Conservation (phyloP, 2,113 vertebrate species). For the Polypterus senegalus region DNA sequence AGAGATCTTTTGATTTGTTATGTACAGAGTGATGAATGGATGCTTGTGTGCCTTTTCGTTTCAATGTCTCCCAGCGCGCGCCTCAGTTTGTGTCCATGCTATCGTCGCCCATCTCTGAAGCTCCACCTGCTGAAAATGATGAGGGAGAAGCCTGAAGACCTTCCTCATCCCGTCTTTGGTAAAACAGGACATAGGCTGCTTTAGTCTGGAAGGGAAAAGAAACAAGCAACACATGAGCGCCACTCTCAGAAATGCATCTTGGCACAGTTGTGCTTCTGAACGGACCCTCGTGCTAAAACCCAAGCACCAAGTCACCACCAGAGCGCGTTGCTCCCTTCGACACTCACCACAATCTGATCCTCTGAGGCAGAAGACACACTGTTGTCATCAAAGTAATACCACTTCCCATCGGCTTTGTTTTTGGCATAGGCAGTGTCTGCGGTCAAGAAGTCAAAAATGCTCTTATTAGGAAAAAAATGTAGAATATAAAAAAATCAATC, state of each 20-base stretch:
- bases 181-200: constrained; percentile 89
- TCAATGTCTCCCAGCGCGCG: constrained; percentile 2
- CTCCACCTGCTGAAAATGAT: constrained; percentile 44
- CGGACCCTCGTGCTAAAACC: not conserved
- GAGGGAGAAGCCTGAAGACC: constrained; percentile 37
- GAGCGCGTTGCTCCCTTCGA: not conserved
- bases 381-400: constrained; percentile 94
- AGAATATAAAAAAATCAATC: not conserved
- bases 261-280: not conserved
- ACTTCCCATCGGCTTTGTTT: constrained; percentile 77
- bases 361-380: constrained; percentile 79
- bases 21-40: constrained; percentile 19
- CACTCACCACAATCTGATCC: constrained; percentile 92
- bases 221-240: constrained; percentile 20
- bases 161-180: constrained; percentile 71
- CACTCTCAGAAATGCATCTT: not conserved
- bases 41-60: constrained; percentile 17
- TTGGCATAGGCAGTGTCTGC: constrained; percentile 88
- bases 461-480: not conserved
- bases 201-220: constrained; percentile 62
- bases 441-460: constrained; percentile 18
- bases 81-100: constrained; percentile 92
- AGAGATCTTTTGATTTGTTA: not conserved
- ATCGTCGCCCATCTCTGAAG: constrained; percentile 51
- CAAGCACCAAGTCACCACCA: not conserved